A percentile compares a stretch with the other conserved stretches of the same genome.
Conservation (phyloP, 2,888 invertebrate species). For the Lissocephala sabroskyi region DNA sequence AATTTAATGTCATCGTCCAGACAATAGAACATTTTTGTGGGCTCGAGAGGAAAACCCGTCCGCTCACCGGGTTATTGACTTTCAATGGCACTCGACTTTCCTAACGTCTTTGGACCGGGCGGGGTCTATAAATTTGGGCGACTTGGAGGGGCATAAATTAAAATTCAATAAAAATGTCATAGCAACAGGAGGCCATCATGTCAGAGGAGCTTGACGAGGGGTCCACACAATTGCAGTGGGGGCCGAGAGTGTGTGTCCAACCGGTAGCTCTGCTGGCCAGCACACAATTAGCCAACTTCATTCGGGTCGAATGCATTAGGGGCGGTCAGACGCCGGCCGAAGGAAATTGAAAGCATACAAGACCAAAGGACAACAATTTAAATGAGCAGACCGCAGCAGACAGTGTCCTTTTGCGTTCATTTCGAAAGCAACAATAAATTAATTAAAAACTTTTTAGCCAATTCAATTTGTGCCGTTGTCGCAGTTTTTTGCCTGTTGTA, state of each 20-base stretch:
- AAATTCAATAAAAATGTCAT: constrained; percentile 62
- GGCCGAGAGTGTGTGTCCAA: no score
- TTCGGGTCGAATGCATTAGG: no score
- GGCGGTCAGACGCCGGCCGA: no score
- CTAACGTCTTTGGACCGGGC: no score
- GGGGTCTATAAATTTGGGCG: constrained; percentile 13
- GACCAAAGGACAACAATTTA: no score
- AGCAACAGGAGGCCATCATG: no score
- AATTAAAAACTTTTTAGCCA: constrained; percentile 65
- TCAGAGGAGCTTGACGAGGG: no score
- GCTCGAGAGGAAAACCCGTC: background rate
- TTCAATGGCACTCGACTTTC: constrained; percentile 24
- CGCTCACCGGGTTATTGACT: constrained; percentile 49
- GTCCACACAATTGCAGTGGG: no score
- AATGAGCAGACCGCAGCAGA: no score
- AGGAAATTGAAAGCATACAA: no score
- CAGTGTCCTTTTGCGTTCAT: background rate
- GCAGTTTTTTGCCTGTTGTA: constrained; percentile 19
- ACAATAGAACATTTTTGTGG: constrained; percentile 29
- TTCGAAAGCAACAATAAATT: constrained; percentile 62
- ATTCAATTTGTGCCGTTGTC: constrained; percentile 62
- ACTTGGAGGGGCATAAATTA: constrained; percentile 49
- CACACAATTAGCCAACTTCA: no score
- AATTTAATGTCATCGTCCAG: constrained; percentile 47
- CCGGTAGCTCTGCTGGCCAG: no score